Conservation (phyloP, 2,888 invertebrate species). For the Leucoptera coffeella region DNA sequence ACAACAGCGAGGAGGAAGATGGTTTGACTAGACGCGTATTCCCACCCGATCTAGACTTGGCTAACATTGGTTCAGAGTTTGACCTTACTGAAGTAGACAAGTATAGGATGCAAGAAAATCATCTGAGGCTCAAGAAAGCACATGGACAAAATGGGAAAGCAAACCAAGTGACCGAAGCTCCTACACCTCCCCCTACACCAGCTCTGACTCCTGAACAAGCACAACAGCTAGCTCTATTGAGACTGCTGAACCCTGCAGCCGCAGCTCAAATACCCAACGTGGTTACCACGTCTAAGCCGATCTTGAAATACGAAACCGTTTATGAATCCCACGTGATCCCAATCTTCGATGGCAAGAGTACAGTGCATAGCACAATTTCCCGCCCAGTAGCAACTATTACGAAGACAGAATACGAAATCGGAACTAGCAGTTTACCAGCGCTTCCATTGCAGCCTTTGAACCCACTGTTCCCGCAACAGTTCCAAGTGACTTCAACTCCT, state of each 20-base stretch:
- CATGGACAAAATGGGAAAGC: slow-evolving; percentile 33
- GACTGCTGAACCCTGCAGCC: slow-evolving; percentile 63
- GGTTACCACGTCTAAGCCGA: slow-evolving; percentile 72
- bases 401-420: slow-evolving; percentile 72
- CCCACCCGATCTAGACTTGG: slow-evolving; percentile 63
- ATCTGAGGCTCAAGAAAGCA: slow-evolving; percentile 41
- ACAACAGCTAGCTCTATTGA: slow-evolving; percentile 67
- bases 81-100: slow-evolving; percentile 66
- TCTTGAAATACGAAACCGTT: slow-evolving; percentile 69
- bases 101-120: slow-evolving; percentile 48
- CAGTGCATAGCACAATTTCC: slow-evolving; percentile 71
- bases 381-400: slow-evolving; percentile 73
- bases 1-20: slow-evolving; percentile 63
- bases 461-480: slow-evolving; percentile 58
- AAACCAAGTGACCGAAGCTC: slow-evolving; percentile 45
- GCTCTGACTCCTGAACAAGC: slow-evolving; percentile 64
- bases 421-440: slow-evolving; percentile 64
- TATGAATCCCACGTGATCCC: slow-evolving; percentile 81
- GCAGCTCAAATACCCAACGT: slow-evolving; percentile 63
- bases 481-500: slow-evolving; percentile 72
- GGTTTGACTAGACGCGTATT: slow-evolving; percentile 43
- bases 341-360: slow-evolving; percentile 67
- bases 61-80: slow-evolving; percentile 66
- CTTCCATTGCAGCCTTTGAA: slow-evolving; percentile 53
- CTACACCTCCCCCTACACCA: slow-evolving; percentile 34